A percentile compares a stretch with the other conserved stretches of the same genome.
These are phyloP conservation scores for Bergia puertoricense DNA, from an alignment of 92 coral and sea anemone species.

Conservation along the genomic window DNA sequence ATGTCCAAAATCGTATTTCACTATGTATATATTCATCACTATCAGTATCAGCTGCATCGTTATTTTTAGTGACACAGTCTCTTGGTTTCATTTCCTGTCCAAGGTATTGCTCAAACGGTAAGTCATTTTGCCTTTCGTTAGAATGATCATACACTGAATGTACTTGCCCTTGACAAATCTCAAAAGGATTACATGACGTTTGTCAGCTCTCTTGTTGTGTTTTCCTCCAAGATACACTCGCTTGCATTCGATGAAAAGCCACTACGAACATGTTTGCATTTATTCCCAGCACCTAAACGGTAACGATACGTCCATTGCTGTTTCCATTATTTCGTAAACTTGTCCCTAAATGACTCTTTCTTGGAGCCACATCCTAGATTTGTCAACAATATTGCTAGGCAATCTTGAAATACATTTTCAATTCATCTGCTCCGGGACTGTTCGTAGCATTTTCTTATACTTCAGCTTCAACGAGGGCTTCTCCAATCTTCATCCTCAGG, in stretches of 20 bases:
- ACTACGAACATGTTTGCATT: conserved; percentile 71
- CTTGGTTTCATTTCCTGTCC: conserved; percentile 21
- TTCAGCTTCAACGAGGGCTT: conserved; percentile 34
- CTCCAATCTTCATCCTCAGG: conserved; percentile 45
- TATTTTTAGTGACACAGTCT: background rate
- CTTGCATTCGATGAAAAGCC: conserved; percentile 69
- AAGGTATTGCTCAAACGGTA: conserved; percentile 21
- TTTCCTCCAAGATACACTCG: conserved; percentile 61
- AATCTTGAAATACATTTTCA: conserved; percentile 37
- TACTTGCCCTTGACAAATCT: conserved; percentile 58
- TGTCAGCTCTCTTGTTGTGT: conserved; percentile 60
- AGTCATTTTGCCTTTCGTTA: conserved; percentile 63
- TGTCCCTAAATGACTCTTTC: background rate
- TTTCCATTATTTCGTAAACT: conserved; percentile 64
- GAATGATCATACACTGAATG: conserved; percentile 58
- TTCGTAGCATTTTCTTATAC: conserved; percentile 58
- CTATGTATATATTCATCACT: background rate
- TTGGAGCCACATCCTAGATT: conserved; percentile 18
- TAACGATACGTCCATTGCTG: conserved; percentile 63
- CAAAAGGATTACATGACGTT: conserved; percentile 57
- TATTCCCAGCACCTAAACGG: conserved; percentile 58
- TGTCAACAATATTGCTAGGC: conserved; percentile 30
- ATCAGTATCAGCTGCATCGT: background rate
- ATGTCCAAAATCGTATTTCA: conserved; percentile 10
- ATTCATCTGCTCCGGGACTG: conserved; percentile 51